These are phyloP conservation scores for Microcebus lehilahytsara DNA, from an alignment of 2,113 vertebrate species.

Conservation along the genomic window DNA sequence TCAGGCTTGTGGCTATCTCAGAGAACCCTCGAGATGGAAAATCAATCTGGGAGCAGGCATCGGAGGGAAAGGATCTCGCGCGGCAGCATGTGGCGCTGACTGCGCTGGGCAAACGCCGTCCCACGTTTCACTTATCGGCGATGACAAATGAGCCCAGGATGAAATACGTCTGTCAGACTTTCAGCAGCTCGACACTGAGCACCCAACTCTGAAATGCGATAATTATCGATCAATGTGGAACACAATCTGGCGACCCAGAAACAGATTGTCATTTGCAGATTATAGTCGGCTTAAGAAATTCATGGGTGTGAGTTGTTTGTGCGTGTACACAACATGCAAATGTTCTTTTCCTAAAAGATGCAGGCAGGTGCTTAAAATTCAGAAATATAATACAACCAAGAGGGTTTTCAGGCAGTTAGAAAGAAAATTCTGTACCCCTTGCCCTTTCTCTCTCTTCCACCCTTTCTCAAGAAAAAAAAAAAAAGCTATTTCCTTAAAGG, in stretches of 20 bases:
- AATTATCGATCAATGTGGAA: background rate
- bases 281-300: background rate
- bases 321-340: fast-evolving
- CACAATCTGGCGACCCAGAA: background rate
- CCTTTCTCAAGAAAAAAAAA: background rate
- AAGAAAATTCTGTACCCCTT: fast-evolving
- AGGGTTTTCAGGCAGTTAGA: background rate
- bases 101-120: fast-evolving
- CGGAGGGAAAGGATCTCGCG: background rate
- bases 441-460: too few species aligned
- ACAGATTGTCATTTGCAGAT: background rate
- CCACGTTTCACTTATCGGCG: background rate
- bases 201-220: background rate
- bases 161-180: background rate
- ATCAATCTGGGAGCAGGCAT: background rate
- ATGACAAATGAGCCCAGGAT: background rate
- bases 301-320: background rate
- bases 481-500: background rate
- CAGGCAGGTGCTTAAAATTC: fast-evolving
- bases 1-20: background rate
- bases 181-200: background rate
- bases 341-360: background rate
- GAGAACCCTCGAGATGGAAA: background rate
- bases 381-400: too few species aligned
- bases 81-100: fast-evolving